These are phyloP conservation scores for Psilanteris sp. DNA, from an alignment of 1,140 invertebrate genomes.

Conservation along the genomic window DNA sequence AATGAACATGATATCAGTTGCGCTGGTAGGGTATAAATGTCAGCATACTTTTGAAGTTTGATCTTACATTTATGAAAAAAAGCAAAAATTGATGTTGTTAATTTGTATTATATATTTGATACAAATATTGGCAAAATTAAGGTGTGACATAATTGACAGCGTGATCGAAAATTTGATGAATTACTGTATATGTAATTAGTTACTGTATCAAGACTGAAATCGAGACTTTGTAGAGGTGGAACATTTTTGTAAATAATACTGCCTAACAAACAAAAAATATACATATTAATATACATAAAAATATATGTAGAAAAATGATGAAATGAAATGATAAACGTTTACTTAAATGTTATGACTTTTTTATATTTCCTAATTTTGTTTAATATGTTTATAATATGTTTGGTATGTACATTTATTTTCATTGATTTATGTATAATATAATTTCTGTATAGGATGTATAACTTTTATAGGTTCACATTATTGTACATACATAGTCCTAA, in stretches of 20 bases:
- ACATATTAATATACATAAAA: constrained; percentile 68
- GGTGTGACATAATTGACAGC: constrained; percentile 42
- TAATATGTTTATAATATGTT: too few relatives aligned
- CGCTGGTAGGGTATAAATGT: not conserved
- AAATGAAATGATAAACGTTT: constrained; percentile 59
- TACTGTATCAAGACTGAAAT: constrained; percentile 77
- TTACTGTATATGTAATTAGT: constrained; percentile 71
- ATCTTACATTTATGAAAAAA: constrained; percentile 57
- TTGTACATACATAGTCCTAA: too few relatives aligned
- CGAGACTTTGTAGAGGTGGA: constrained; percentile 74
- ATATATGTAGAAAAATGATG: constrained; percentile 57
- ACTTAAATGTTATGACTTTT: constrained; percentile 9
- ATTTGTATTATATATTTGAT: constrained; percentile 58
- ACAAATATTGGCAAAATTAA: constrained; percentile 42
- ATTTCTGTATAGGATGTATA: too few relatives aligned
- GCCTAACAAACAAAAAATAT: constrained; percentile 71
- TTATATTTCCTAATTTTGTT: too few relatives aligned
- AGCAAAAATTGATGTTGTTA: constrained; percentile 55
- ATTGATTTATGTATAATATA: too few relatives aligned
- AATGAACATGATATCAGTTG: not conserved
- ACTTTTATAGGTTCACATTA: too few relatives aligned
- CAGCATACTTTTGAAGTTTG: constrained; percentile 15
- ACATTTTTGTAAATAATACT: constrained; percentile 78
- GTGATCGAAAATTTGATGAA: constrained; percentile 48
- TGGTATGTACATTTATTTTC: too few relatives aligned